Percentiles rank a stretch among this genome's conserved stretches.
phyloP scores from a whole-genome alignment of 1,140 invertebrate genomes.

The Harlomillsia oculata region DNA sequence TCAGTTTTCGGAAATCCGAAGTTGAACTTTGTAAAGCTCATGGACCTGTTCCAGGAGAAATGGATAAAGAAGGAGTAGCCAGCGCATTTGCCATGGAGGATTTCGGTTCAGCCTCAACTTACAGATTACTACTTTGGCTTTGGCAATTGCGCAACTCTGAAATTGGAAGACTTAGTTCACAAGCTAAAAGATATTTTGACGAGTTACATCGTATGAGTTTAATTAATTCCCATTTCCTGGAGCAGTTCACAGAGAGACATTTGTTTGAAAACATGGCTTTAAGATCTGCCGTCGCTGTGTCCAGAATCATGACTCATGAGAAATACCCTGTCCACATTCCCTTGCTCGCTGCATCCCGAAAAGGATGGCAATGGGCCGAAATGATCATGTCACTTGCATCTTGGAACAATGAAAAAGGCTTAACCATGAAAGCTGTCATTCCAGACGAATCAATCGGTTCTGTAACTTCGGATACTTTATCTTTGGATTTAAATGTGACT shows the following conservation, averaged over 20 bases:
- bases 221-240: constrained; percentile 30
- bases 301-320: constrained; percentile 23
- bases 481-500: constrained; percentile 3
- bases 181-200: constrained; percentile 29
- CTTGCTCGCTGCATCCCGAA: constrained; percentile 23
- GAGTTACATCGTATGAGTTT: constrained; percentile 15
- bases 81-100: constrained; percentile 29
- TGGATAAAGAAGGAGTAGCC: neutral
- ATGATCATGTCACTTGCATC: constrained; percentile 29
- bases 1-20: constrained; percentile 14
- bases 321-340: constrained; percentile 30
- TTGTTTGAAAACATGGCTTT: constrained; percentile 28
- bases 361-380: constrained; percentile 34
- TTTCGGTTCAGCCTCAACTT: constrained; percentile 29
- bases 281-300: constrained; percentile 20
- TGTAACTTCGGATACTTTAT: neutral
- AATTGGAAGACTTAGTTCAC: constrained; percentile 28
- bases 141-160: constrained; percentile 33
- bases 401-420: constrained; percentile 33
- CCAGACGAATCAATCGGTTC: neutral
- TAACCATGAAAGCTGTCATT: constrained; percentile 14
- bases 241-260: constrained; percentile 27
- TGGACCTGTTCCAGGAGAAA: neutral
- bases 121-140: constrained; percentile 32
- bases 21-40: constrained; percentile 23